Evolutionary conservation across 1,140 invertebrate species (phyloP).

Genomic region (Formica selysi): DNA sequence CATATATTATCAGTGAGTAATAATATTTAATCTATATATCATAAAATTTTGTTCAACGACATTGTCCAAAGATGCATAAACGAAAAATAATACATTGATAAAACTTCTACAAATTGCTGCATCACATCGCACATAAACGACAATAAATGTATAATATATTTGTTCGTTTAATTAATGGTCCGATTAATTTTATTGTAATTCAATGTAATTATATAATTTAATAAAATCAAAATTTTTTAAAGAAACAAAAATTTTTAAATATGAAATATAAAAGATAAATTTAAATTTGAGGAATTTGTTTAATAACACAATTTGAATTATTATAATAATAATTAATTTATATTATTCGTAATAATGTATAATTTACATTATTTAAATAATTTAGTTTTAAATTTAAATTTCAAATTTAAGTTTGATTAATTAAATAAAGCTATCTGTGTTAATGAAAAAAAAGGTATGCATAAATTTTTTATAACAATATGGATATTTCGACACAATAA

Average conservation of each 20-base stretch:
- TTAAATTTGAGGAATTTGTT: not conserved
- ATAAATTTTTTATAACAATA: no score
- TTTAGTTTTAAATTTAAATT: no score
- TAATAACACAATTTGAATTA: no score
- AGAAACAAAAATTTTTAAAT: not conserved
- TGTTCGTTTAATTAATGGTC: not conserved
- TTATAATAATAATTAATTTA: no score
- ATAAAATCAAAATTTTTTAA: not conserved
- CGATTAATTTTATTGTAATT: not conserved
- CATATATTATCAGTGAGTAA: conserved; percentile 24
- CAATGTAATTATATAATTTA: not conserved
- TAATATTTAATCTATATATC: conserved; percentile 26
- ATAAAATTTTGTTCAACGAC: not conserved
- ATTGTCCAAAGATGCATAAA: conserved; percentile 6
- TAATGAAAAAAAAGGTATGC: no score
- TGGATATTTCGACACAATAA: no score
- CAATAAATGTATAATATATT: not conserved
- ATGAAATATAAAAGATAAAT: not conserved
- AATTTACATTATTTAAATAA: no score
- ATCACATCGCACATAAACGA: not conserved
- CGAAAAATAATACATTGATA: conserved; percentile 13
- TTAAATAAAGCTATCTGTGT: no score
- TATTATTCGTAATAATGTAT: no score
- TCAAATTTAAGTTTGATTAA: no score
- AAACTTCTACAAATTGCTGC: conserved; percentile 30